Percentiles rank a stretch among this genome's conserved stretches.
Evolutionary conservation across 2,113 vertebrate species (phyloP).

Genomic region (Amphilophus citrinellus): DNA sequence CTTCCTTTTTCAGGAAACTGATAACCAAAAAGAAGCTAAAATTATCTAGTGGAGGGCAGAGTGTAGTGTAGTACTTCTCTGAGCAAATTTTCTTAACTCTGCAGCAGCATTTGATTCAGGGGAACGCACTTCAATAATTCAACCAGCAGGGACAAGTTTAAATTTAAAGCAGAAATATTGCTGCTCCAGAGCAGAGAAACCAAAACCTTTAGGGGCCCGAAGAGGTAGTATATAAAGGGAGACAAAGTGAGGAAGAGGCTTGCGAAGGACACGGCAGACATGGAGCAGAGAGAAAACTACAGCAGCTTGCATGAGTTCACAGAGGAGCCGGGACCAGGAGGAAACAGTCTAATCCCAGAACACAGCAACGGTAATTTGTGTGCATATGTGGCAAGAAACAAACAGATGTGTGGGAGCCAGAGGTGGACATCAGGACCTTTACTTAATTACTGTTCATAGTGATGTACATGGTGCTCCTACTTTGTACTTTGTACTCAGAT

Average conservation of each 20-base stretch:
- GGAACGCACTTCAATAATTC: conserved; percentile 47
- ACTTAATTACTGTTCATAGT: background rate
- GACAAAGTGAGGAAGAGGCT: conserved; percentile 37
- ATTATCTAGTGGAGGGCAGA: background rate
- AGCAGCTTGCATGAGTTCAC: conserved; percentile 67
- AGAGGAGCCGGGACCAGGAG: conserved; percentile 21
- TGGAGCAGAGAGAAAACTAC: conserved; percentile 65
- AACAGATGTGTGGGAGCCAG: background rate
- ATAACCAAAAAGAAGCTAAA: background rate
- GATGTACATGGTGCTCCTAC: background rate
- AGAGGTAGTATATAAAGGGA: conserved; percentile 17
- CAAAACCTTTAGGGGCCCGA: conserved; percentile 43
- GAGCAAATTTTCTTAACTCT: conserved; percentile 36
- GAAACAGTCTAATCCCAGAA: conserved; percentile 47
- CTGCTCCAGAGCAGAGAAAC: conserved; percentile 35
- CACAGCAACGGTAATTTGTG: conserved; percentile 15
- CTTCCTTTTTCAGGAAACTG: conserved; percentile 7
- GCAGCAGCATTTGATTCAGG: conserved; percentile 25
- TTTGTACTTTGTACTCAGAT: background rate
- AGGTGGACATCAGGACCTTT: background rate
- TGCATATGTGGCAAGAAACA: background rate
- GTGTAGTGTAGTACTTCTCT: background rate
- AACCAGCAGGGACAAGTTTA: conserved; percentile 57
- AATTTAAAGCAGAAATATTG: conserved; percentile 67
- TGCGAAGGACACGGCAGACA: conserved; percentile 54